Conservation (phyloP, 2,797 vertebrate species). For the Nannoperca obscura region DNA sequence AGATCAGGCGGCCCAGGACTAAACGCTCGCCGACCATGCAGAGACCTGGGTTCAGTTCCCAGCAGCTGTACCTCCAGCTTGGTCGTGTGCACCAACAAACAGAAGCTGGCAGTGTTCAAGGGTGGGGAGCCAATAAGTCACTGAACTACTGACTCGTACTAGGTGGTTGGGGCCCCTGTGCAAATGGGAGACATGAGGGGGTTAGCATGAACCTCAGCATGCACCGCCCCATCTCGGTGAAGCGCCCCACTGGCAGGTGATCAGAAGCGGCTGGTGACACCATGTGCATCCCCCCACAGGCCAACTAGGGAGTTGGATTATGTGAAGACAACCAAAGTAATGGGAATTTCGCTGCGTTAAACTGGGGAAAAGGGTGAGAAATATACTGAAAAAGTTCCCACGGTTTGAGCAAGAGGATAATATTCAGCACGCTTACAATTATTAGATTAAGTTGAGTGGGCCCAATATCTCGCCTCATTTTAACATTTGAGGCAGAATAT, state of each 20-base stretch:
- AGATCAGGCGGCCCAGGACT: not conserved
- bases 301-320: constrained; percentile 5
- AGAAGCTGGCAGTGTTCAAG: constrained; percentile 23
- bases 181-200: constrained; percentile 8
- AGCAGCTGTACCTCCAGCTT: constrained; percentile 24
- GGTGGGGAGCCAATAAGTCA: constrained; percentile 23
- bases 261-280: constrained; percentile 16
- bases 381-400: not conserved
- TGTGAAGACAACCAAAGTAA: not conserved
- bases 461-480: not conserved
- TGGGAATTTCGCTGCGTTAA: not conserved
- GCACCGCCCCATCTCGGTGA: not conserved
- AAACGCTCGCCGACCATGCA: constrained; percentile 13
- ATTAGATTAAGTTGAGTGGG: not conserved
- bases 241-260: constrained; percentile 17
- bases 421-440: not conserved
- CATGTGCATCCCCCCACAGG: constrained; percentile 24
- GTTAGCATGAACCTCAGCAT: constrained; percentile 31
- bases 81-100: constrained; percentile 26
- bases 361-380: not conserved
- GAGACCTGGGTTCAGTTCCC: constrained; percentile 1
- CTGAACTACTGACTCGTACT: constrained; percentile 21
- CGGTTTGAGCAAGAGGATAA: not conserved
- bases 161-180: not conserved
- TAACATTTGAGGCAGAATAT: not conserved